These are phyloP conservation scores for Brachionus sp. DNA, from an alignment of 1,140 invertebrate species.

Conservation along the genomic window DNA sequence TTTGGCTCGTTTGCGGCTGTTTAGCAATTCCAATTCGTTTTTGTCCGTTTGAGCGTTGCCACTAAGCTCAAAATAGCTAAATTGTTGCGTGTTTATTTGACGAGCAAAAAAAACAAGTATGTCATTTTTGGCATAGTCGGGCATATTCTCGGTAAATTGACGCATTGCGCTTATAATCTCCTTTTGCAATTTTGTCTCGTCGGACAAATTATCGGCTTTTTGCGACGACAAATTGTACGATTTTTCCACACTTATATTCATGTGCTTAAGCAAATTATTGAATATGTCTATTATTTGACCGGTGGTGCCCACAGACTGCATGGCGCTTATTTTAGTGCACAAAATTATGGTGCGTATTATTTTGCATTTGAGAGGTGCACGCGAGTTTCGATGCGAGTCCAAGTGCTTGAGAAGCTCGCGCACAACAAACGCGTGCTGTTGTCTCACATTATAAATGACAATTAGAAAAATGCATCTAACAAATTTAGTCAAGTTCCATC, in stretches of 20 bases:
- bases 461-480: background rate
- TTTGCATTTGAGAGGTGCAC: slow-evolving; percentile 9
- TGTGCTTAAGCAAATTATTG: slow-evolving; percentile 35
- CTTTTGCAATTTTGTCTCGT: slow-evolving; percentile 5
- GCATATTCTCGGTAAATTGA: slow-evolving; percentile 26
- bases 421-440: slow-evolving; percentile 25
- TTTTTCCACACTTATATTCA: slow-evolving; percentile 25
- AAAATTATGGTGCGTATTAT: slow-evolving; percentile 19
- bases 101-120: slow-evolving; percentile 20
- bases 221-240: background rate
- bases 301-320: slow-evolving; percentile 38
- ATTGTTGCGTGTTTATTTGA: slow-evolving; percentile 20
- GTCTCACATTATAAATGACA: slow-evolving; percentile 36
- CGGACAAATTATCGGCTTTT: background rate
- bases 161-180: slow-evolving; percentile 36
- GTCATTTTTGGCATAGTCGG: slow-evolving; percentile 39
- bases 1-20: background rate
- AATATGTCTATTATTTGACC: slow-evolving; percentile 45
- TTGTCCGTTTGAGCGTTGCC: background rate
- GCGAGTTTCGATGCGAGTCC: slow-evolving; percentile 37
- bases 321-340: slow-evolving; percentile 27
- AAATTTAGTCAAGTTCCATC: slow-evolving; percentile 12
- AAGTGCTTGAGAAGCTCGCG: slow-evolving; percentile 32
- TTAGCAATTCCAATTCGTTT: background rate
- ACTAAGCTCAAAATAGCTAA: background rate